Percentiles rank a stretch among this genome's conserved stretches.
These are phyloP conservation scores for Urechis unicinctus DNA, from an alignment of 2,888 invertebrate species.

Conservation along the genomic window DNA sequence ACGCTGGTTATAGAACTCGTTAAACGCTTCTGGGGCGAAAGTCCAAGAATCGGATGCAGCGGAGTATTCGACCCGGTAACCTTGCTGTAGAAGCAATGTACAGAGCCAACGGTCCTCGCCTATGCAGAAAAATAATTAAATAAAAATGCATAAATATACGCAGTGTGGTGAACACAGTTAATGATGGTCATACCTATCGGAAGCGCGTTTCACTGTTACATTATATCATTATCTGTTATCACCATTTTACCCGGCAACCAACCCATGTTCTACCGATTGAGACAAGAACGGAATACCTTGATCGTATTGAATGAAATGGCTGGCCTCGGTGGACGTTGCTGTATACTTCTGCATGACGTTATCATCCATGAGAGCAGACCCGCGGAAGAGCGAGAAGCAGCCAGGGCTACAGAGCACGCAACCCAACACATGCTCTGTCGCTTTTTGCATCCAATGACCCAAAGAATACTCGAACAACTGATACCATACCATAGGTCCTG, in stretches of 20 bases:
- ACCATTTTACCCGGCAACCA: too few relatives aligned
- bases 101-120: slow-evolving; percentile 49
- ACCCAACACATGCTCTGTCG: slow-evolving; percentile 98
- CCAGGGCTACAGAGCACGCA: slow-evolving; percentile 98
- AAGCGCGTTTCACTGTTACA: too few relatives aligned
- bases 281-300: too few relatives aligned
- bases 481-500: slow-evolving; percentile 96
- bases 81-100: slow-evolving; percentile 43
- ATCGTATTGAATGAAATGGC: slow-evolving; percentile 98
- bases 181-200: too few relatives aligned
- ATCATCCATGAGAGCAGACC: slow-evolving; percentile 97
- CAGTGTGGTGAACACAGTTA: too few relatives aligned
- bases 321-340: slow-evolving; percentile 80
- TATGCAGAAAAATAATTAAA: background rate
- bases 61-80: slow-evolving; percentile 45
- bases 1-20: slow-evolving; percentile 47
- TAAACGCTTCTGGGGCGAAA: slow-evolving; percentile 45
- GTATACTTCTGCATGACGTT: slow-evolving; percentile 95
- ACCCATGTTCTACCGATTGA: too few relatives aligned
- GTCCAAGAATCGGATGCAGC: slow-evolving; percentile 46
- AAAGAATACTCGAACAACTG: slow-evolving; percentile 98
- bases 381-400: slow-evolving; percentile 84
- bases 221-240: too few relatives aligned
- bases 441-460: slow-evolving; percentile 99
- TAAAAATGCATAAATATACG: too few relatives aligned